Evolutionary conservation across 2,797 vertebrate genomes (phyloP), one percentile per base, ranked within the genome.

Genomic region (Hyperoplus immaculatus): DNA sequence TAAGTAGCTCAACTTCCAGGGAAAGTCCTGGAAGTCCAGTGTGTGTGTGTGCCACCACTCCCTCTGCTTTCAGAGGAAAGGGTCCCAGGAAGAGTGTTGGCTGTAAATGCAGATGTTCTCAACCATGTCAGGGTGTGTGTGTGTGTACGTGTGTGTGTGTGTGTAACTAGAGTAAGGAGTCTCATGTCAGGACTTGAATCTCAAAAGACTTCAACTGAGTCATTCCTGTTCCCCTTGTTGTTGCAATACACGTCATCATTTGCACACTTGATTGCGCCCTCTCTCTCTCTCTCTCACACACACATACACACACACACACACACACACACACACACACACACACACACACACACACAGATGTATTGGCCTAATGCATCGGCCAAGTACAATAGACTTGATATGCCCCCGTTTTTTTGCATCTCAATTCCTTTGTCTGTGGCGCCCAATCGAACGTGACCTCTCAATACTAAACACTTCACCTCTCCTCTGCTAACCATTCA

Each of bases 51-150:
- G 61, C 43, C 69, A 51, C 76, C 51, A 4, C 57, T 73, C 60
- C 56, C 36, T 65, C 50, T 42, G 59, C 68, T 60, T 77, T 75
- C 11, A 59, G 54, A 74, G 75, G 66, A 86, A 29, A 71, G n/a
- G 58, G 75, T 66, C 61, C 58, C 45, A 8, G 76, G 86, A 84
- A 90, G 91, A 90, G 80, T 66, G 55, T 63, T 73, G 58, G 81
- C 81, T 81, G 74, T 55, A 89, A 81, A 81, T 74, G 69, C 60
- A 80, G 82, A 91, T 74, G 85, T 89, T 86, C 87, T 88, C 84
- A 86, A 75, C 74, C 65, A 16, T 68, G 53, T 70, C 61, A 63
- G 53, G 8, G 72, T 53, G 64, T 21, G 70, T 46, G 16, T 53
- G 56, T 61, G 57, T 53, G 60, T 62, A 66, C 53, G 63, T 66